Evolutionary conservation across 2,888 invertebrate species (phyloP).

Genomic region (Parasteatoda lunata): DNA sequence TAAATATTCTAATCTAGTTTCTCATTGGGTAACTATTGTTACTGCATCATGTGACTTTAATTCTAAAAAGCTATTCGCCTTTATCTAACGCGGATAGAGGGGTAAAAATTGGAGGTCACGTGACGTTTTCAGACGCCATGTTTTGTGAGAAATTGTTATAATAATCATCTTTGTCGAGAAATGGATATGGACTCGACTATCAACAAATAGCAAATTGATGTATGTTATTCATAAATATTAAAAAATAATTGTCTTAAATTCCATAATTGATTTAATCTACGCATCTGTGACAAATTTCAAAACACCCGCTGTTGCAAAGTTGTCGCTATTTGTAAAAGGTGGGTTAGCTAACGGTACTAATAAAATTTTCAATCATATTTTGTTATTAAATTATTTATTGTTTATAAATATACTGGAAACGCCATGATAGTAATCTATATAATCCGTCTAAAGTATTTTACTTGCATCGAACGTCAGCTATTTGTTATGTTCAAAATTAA

Average conservation of each 20-base stretch:
- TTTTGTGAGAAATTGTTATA: constrained; percentile 63
- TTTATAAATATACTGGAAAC: too few relatives aligned
- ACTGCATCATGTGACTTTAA: constrained; percentile 62
- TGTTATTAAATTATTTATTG: too few relatives aligned
- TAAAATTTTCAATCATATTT: too few relatives aligned
- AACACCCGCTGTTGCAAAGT: constrained; percentile 50
- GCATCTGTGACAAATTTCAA: constrained; percentile 16
- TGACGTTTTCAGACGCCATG: constrained; percentile 59
- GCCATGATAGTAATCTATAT: too few relatives aligned
- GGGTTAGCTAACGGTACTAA: constrained; percentile 57
- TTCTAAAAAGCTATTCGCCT: constrained; percentile 67
- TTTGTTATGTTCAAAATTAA: too few relatives aligned
- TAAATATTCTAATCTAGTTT: constrained; percentile 39
- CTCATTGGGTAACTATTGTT: constrained; percentile 66
- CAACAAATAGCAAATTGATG: neutral
- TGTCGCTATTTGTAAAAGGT: constrained; percentile 32
- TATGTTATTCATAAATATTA: too few relatives aligned
- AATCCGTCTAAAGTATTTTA: too few relatives aligned
- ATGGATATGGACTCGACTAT: constrained; percentile 24
- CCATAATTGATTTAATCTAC: neutral
- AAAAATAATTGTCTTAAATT: neutral
- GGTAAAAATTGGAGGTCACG: constrained; percentile 63
- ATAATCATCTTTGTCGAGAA: constrained; percentile 49
- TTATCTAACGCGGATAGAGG: constrained; percentile 59
- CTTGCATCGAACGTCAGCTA: too few relatives aligned